phyloP scores from a whole-genome alignment of 2,888 invertebrate genomes.

The Stomorhina lunata region DNA sequence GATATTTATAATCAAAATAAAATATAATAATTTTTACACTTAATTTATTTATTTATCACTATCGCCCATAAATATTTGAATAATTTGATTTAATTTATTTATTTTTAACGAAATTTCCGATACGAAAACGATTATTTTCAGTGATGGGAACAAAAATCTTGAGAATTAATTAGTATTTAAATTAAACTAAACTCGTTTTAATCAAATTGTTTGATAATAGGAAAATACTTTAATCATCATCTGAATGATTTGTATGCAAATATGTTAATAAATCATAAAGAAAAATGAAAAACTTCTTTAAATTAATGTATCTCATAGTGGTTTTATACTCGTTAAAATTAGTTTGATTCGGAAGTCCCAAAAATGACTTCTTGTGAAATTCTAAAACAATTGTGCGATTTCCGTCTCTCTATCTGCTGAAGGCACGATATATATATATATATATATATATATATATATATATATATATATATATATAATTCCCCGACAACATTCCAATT shows the following conservation, averaged over 20 bases:
- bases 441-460: neutral
- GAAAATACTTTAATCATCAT: neutral
- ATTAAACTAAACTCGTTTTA: neutral
- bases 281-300: no score
- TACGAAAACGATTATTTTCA: neutral
- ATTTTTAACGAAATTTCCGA: conserved; percentile 5
- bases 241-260: neutral
- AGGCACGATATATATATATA: neutral
- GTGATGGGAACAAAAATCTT: neutral
- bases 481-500: no score
- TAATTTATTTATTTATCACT: neutral
- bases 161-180: neutral
- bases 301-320: no score
- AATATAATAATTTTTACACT: no score
- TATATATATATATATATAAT: neutral
- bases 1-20: no score
- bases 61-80: neutral
- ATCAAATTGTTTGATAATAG: no score
- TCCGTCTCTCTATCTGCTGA: no score
- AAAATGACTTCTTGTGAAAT: no score
- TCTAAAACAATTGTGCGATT: no score
- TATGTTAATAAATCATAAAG: neutral
- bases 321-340: no score
- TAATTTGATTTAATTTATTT: neutral
- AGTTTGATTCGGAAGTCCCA: no score